Evolutionary conservation across 1,140 invertebrate species (phyloP), one percentile per base, ranked within the genome.

Genomic region (Drosophila neocordata): DNA sequence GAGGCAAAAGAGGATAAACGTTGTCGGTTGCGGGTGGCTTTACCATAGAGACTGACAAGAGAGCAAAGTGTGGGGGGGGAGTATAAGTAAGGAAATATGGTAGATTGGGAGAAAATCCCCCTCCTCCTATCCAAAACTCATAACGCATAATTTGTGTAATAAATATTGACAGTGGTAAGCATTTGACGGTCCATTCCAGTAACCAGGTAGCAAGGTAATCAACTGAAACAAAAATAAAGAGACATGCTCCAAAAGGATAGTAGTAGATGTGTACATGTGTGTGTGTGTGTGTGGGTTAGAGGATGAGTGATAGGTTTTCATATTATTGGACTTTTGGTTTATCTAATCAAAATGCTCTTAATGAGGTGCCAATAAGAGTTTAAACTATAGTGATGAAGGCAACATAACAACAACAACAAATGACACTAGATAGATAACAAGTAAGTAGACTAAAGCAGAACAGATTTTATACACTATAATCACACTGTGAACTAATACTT

Each of bases 121-220:
- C 22, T 24, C 22, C 22, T 6, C 4, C 1, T 6, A 6, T 31
- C 27, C 27, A 5, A 11, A 22, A 48, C 37, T 73, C 75, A 72
- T 75, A 74, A 67, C 65, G 59, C 81, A 69, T 74, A 77, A 85
- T 85, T 85, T 85, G 62, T 80, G 73, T 66, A 65, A 85, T 80
- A 85, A 85, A 85, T 74, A 85, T 85, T 80, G 81, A 77, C 81
- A 77, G 73, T 61, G 53, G 18, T 31, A 38, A 63, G 65, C 65
- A 79, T 69, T 79, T 77, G 69, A 72, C 71, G 71, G 65, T 18
- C 48, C 48, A 56, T 34, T 35, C 56, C 60, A 41, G 44, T 22
- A 57, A 65, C 8, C 41, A 48, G 41, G 41, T 44, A 15, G 41
- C 41, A 8, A 15, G 41, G 13, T 15, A 44, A 2, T 44, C 41